phyloP scores from a whole-genome alignment of 2,113 vertebrate species.

The Anser brachyrhynchus region DNA sequence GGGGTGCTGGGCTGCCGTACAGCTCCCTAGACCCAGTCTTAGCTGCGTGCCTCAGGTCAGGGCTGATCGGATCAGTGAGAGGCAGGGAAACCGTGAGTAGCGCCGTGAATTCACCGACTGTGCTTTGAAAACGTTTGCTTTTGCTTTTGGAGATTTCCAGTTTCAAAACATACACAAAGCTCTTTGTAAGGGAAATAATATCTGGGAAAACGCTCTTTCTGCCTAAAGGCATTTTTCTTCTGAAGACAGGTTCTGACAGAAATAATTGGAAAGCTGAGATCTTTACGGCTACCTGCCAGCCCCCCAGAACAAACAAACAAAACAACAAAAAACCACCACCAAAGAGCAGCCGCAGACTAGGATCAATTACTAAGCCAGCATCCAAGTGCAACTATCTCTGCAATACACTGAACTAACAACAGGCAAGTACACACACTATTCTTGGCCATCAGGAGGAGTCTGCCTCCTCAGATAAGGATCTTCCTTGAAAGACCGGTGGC shows the following conservation, averaged over 20 bases:
- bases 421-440: background rate
- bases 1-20: background rate
- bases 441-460: background rate
- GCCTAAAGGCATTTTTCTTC: background rate
- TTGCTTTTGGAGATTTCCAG: background rate
- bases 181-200: background rate
- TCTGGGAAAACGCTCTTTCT: background rate
- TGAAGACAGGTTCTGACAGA: background rate
- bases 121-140: background rate
- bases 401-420: background rate
- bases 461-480: background rate
- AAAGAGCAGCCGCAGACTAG: background rate
- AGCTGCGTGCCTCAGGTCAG: background rate
- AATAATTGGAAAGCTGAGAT: background rate
- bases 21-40: background rate
- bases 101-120: background rate
- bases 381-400: background rate
- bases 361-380: background rate
- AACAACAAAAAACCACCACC: too few species aligned
- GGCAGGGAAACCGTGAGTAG: background rate
- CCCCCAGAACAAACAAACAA: too few species aligned
- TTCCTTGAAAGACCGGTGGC: background rate
- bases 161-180: background rate
- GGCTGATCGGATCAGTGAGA: background rate
- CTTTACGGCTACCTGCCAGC: fast-evolving